phyloP scores from a whole-genome alignment of 2,113 vertebrate species.

The Uria lomvia region DNA sequence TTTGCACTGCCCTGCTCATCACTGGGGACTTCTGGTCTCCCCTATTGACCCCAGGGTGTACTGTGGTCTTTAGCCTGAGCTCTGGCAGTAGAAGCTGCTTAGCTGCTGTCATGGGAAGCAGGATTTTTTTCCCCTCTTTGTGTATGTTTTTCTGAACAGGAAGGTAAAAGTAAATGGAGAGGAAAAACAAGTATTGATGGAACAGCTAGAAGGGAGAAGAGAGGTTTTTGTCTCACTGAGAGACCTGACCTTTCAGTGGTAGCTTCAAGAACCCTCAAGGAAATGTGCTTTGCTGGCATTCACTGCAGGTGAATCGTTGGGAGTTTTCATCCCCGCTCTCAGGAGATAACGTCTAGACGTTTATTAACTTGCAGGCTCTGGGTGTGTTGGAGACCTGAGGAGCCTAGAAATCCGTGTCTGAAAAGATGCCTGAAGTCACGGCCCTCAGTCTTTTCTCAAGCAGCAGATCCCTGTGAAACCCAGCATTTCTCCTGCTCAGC shows the following conservation, averaged over 20 bases:
- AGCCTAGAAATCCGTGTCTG: background rate
- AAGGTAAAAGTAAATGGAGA: constrained; percentile 45
- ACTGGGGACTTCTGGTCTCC: background rate
- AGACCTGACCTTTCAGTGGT: constrained; percentile 57
- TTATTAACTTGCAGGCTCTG: constrained; percentile 1
- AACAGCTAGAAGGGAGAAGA: constrained; percentile 30
- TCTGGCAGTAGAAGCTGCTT: background rate
- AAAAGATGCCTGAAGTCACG: background rate
- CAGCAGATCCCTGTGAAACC: background rate
- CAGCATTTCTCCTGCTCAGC: background rate
- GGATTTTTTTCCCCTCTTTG: background rate
- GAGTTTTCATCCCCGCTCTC: background rate
- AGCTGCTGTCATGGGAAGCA: background rate
- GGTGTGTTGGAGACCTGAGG: background rate
- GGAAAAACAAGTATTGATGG: constrained; percentile 54
- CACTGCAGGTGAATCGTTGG: background rate
- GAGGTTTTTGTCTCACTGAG: background rate
- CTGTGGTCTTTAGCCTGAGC: background rate
- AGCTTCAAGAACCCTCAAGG: constrained; percentile 40
- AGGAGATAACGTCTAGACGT: background rate
- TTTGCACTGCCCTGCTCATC: background rate
- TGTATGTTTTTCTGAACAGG: background rate
- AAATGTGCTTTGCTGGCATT: constrained; percentile 37
- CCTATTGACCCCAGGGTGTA: background rate
- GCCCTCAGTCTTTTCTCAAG: background rate